These are phyloP conservation scores for Catamblyrhynchus diadema DNA, from an alignment of 2,797 vertebrate species.

Conservation along the genomic window DNA sequence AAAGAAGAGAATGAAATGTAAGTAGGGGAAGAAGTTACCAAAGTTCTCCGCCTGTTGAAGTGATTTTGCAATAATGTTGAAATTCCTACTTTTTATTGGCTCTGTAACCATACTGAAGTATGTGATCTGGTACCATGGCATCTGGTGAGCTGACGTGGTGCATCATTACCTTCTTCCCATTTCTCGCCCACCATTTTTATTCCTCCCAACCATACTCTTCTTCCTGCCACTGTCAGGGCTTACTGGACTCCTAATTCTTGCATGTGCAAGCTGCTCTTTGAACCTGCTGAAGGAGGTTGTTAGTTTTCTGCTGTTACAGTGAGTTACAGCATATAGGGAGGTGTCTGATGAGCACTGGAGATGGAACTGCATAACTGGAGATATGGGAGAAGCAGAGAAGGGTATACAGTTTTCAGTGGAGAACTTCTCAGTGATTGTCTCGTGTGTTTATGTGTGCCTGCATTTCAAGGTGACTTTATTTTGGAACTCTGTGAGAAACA, in stretches of 20 bases:
- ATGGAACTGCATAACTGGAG: not conserved
- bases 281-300: not conserved
- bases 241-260: not conserved
- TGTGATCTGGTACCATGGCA: rapidly evolving
- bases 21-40: not conserved
- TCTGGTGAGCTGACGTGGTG: not conserved
- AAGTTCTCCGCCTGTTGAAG: not conserved
- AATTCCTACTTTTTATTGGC: not conserved
- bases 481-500: not conserved
- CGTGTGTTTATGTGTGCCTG: rapidly evolving
- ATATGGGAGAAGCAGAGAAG: not conserved
- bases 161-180: not conserved
- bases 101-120: not conserved
- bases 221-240: not conserved
- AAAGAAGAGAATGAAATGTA: not conserved
- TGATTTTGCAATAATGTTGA: not conserved
- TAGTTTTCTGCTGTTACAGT: not conserved
- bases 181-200: not conserved
- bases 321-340: not conserved
- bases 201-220: not conserved
- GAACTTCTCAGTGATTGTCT: not conserved
- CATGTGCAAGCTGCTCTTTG: not conserved
- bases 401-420: not conserved
- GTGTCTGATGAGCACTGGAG: not conserved
- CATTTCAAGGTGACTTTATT: not conserved